A percentile compares a stretch with the other conserved stretches of the same genome.
These are phyloP conservation scores for Cantharis flavilabris DNA, from an alignment of 2,888 invertebrate species.

Conservation along the genomic window DNA sequence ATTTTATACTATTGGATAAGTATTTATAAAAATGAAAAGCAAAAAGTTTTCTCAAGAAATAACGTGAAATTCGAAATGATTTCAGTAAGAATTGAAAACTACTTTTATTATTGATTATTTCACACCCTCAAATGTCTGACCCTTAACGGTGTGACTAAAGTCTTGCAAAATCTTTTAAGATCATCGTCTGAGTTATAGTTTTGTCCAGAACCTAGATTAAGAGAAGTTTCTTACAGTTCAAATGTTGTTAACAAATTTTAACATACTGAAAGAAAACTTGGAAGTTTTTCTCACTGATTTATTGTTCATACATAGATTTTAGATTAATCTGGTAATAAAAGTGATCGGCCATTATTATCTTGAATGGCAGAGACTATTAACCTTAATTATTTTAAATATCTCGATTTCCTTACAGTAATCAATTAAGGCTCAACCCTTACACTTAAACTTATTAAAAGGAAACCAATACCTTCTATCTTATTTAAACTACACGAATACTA, in stretches of 20 bases:
- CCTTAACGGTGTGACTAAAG: neutral
- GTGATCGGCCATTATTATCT: neutral
- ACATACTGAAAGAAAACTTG: neutral
- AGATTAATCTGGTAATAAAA: neutral
- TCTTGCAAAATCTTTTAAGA: neutral
- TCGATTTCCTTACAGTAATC: neutral
- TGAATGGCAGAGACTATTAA: neutral
- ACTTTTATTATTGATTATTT: neutral
- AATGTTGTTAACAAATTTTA: neutral
- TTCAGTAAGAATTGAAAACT: neutral
- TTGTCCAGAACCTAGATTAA: neutral
- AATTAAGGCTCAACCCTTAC: neutral
- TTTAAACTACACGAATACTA: neutral
- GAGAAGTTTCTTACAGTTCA: neutral
- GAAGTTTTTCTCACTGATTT: neutral
- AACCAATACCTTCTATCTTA: neutral
- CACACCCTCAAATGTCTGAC: neutral
- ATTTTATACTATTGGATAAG: neutral
- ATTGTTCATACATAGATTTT: neutral
- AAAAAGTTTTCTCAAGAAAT: neutral
- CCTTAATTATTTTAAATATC: neutral
- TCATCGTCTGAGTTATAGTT: neutral
- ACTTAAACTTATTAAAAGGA: neutral
- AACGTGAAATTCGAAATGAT: neutral
- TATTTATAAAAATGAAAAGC: neutral